Evolutionary conservation across 1,140 invertebrate species (phyloP).

Genomic region (Drosophila bifasciata): DNA sequence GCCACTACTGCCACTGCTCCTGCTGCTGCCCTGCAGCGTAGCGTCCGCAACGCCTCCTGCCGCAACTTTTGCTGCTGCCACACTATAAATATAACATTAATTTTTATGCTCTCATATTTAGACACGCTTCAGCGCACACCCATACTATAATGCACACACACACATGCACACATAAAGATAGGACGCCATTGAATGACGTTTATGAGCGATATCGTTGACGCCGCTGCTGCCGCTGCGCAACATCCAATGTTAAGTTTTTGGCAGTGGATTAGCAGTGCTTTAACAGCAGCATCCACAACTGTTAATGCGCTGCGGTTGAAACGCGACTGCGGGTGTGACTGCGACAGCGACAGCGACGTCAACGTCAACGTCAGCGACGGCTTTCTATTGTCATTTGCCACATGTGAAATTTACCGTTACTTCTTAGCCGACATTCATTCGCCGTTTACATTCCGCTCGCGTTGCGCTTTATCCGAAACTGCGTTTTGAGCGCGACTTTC

Average conservation of each 20-base stretch:
- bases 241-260: slow-evolving; percentile 40
- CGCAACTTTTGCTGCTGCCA: slow-evolving; percentile 62
- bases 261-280: slow-evolving; percentile 54
- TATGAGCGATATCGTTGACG: slow-evolving; percentile 70
- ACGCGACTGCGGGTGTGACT: slow-evolving; percentile 24
- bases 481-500: slow-evolving; percentile 45
- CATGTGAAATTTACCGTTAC: slow-evolving; percentile 81
- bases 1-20: slow-evolving; percentile 8
- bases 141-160: slow-evolving; percentile 22
- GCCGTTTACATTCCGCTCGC: slow-evolving; percentile 74
- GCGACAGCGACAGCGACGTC: slow-evolving; percentile 23
- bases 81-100: slow-evolving; percentile 83
- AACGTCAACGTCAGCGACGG: slow-evolving; percentile 22
- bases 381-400: slow-evolving; percentile 78
- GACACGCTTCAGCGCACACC: slow-evolving; percentile 66
- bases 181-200: slow-evolving; percentile 74
- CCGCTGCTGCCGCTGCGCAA: slow-evolving; percentile 35
- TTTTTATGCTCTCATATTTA: slow-evolving; percentile 82
- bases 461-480: slow-evolving; percentile 46
- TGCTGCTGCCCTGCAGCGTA: slow-evolving; percentile 65
- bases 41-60: slow-evolving; percentile 71
- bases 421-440: slow-evolving; percentile 75
- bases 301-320: slow-evolving; percentile 39
- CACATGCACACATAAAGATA: slow-evolving; percentile 54
- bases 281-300: slow-evolving; percentile 65